phyloP scores from a whole-genome alignment of 2,113 vertebrate species.

The Paraplagusia blochii region DNA sequence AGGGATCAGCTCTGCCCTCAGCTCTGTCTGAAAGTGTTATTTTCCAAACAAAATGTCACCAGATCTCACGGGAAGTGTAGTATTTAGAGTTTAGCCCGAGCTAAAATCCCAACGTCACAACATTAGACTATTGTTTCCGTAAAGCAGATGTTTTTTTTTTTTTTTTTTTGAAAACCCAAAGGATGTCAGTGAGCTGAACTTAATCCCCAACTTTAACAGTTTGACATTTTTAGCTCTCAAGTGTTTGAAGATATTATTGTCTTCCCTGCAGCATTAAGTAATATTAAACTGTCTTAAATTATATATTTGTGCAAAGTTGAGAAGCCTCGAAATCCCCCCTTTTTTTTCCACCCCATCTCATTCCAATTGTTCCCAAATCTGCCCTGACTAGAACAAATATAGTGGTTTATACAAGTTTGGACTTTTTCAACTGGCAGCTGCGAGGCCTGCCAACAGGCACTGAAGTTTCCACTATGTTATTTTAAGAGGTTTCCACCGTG shows the following conservation, averaged over 20 bases:
- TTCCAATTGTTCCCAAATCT: conserved; percentile 20
- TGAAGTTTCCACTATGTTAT: conserved; percentile 56
- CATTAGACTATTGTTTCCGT: too few species aligned
- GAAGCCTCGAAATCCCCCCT: neutral
- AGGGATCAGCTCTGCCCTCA: too few species aligned
- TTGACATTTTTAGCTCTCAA: neutral
- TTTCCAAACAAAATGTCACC: neutral
- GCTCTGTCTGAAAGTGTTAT: neutral
- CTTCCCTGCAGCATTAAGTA: neutral
- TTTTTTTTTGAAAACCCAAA: neutral
- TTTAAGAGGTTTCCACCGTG: conserved; percentile 66
- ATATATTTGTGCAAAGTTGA: neutral
- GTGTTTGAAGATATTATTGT: neutral
- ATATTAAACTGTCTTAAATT: neutral
- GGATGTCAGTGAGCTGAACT: neutral
- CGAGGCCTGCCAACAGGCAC: conserved; percentile 46
- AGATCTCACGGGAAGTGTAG: neutral
- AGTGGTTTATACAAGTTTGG: conserved; percentile 22
- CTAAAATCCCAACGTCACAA: neutral
- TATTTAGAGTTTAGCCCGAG: neutral
- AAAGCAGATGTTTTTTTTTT: neutral
- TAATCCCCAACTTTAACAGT: neutral
- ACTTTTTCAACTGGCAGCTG: conserved; percentile 11
- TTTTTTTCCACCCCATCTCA: conserved; percentile 10
- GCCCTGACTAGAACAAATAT: conserved; percentile 21